A percentile compares a stretch with the other conserved stretches of the same genome.
Conservation (phyloP, 1,140 invertebrate species). For the Calliphora vicina region DNA sequence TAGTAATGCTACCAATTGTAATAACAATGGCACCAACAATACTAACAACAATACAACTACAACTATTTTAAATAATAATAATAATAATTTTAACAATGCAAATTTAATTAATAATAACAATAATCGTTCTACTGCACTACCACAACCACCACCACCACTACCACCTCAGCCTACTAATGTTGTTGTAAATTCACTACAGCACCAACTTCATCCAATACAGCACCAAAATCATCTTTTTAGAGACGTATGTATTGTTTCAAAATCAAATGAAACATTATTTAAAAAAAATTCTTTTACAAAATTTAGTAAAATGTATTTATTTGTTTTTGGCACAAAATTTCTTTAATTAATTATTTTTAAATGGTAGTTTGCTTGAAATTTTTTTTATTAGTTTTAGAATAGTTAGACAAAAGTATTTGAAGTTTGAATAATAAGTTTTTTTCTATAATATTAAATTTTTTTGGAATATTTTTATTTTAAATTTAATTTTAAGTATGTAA, state of each 20-base stretch:
- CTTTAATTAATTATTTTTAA: too few species aligned
- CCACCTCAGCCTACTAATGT: conserved; percentile 39
- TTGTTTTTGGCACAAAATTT: too few species aligned
- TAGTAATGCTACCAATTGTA: neutral
- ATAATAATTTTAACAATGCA: conserved; percentile 9
- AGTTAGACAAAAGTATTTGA: too few species aligned
- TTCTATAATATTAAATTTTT: too few species aligned
- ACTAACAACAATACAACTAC: conserved; percentile 35
- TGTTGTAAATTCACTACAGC: conserved; percentile 60
- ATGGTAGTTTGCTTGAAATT: too few species aligned
- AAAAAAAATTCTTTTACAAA: too few species aligned
- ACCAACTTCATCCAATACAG: conserved; percentile 63
- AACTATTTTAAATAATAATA: conserved; percentile 39
- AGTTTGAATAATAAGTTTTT: too few species aligned
- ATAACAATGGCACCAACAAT: conserved; percentile 39
- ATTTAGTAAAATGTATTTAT: too few species aligned
- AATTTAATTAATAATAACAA: conserved; percentile 38
- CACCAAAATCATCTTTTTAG: conserved; percentile 64
- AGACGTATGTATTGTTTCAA: conserved; percentile 61
- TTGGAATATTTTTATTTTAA: too few species aligned
- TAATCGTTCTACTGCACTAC: conserved; percentile 42
- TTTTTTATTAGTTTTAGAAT: too few species aligned
- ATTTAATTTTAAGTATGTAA: too few species aligned
- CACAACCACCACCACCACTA: conserved; percentile 27
- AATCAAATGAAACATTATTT: neutral